These are phyloP conservation scores for Sepioteuthis lessoniana DNA, from an alignment of 2,888 invertebrate genomes.

Conservation along the genomic window DNA sequence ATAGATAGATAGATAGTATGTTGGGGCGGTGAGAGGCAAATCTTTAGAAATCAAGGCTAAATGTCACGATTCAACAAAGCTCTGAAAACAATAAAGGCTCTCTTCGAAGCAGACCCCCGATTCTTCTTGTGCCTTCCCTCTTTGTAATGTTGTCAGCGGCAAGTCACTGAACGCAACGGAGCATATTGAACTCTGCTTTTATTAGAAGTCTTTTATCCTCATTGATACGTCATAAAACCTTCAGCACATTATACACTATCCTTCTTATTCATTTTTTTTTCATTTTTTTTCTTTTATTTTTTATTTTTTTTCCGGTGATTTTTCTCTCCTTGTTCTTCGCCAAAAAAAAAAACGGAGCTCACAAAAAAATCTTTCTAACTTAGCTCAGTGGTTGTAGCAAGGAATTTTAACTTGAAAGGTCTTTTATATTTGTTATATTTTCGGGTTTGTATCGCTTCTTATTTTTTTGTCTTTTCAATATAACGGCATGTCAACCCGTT, in stretches of 20 bases:
- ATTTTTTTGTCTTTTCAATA: too few species aligned
- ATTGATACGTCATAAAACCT: not conserved
- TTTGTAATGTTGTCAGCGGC: not conserved
- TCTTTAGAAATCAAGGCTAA: not conserved
- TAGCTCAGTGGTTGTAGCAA: not conserved
- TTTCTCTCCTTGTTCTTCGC: not conserved
- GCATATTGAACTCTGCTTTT: not conserved
- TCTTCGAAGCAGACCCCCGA: not conserved
- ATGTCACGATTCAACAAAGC: slow-evolving; percentile 5
- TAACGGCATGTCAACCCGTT: too few species aligned
- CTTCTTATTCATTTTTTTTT: not conserved
- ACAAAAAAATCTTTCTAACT: not conserved
- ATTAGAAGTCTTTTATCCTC: not conserved
- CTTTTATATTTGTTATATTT: too few species aligned
- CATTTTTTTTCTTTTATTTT: not conserved
- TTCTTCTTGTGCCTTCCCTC: not conserved
- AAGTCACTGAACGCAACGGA: not conserved
- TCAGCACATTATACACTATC: not conserved
- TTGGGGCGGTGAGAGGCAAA: not conserved
- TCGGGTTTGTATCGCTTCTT: too few species aligned
- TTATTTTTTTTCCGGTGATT: not conserved
- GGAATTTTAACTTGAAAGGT: too few species aligned
- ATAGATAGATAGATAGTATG: not conserved
- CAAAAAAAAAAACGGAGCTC: not conserved
- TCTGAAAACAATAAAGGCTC: not conserved